Evolutionary conservation across 2,888 invertebrate species (phyloP), one percentile per base, ranked within the genome.

Genomic region (Neoaliturus tenellus): DNA sequence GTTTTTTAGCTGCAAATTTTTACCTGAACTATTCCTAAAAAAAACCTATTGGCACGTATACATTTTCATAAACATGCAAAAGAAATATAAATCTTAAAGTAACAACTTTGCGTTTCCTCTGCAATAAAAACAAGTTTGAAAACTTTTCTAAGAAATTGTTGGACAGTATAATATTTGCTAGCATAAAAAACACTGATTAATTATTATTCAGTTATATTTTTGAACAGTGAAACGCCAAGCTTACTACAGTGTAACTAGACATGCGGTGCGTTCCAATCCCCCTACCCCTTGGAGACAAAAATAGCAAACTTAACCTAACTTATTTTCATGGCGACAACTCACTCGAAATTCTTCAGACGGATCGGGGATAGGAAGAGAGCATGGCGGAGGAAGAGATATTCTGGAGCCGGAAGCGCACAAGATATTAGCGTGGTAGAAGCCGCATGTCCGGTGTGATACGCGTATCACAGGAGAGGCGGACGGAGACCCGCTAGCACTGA

Each of bases 31-130:
- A n/a, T n/a, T n/a, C n/a, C n/a, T n/a, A n/a, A n/a, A n/a, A n/a
- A n/a, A n/a, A n/a, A n/a, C n/a, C n/a, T n/a, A n/a, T n/a, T n/a
- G n/a, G 39, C 39, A 39, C 39, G 39, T 12, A 6, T 6, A 39
- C 8, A 10, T 51, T 0, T 51, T 51, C 28, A 62, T 17, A 62
- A 62, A 62, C 62, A 62, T 31, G 62, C 31, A 31, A 62, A 62
- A 31, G 62, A 31, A 62, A 31, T 62, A 62, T 62, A 62, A 62
- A 62, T 62, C 62, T 62, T n/a, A 62, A 62, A 12, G 5, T 62
- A 55, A 55, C 55, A 23, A 55, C 55, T 55, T 55, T 4, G 1
- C 55, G 55, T 3, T 55, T 25, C 17, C 48, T 8, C n/a, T 55
- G 55, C 55, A 12, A n/a, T 51, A 51, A 51, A n/a, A 4, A n/a